Conservation (phyloP, 2,797 vertebrate genomes). For the Centropyge bicolor region DNA sequence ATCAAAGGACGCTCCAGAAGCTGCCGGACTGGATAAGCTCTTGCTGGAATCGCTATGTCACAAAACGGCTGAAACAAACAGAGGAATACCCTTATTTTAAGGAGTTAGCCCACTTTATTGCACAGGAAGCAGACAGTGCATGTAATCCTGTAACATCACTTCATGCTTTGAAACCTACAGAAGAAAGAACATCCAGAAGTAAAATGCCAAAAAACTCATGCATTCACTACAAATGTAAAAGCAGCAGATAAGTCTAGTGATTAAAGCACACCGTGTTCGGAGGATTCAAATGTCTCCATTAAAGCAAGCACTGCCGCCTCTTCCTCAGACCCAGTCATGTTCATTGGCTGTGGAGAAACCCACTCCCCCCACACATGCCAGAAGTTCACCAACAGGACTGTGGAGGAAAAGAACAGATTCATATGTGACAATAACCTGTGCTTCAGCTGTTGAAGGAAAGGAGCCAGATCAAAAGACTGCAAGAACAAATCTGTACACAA, state of each 20-base stretch:
- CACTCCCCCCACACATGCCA: conserved; percentile 19
- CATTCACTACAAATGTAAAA: background rate
- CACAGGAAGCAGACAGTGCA: background rate
- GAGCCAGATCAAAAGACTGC: conserved; percentile 10
- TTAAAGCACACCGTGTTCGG: background rate
- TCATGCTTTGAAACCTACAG: background rate
- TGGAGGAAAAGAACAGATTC: background rate
- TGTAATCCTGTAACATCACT: too few relatives aligned
- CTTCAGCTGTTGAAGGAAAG: too few relatives aligned
- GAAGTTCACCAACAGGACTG: background rate
- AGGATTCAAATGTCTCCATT: background rate
- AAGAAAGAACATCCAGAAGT: background rate
- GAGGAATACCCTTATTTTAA: too few relatives aligned
- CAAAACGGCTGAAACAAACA: background rate
- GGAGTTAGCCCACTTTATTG: background rate
- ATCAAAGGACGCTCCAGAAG: conserved; percentile 1
- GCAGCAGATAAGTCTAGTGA: background rate
- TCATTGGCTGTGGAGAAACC: background rate
- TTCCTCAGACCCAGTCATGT: background rate
- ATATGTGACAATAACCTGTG: conserved; percentile 7
- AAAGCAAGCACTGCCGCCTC: too few relatives aligned
- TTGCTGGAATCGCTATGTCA: conserved; percentile 4
- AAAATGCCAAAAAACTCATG: background rate
- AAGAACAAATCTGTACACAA: conserved; percentile 5
- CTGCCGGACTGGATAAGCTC: conserved; percentile 10